Conservation (phyloP, 2,888 invertebrate genomes). For the Dascillus cervinus region DNA sequence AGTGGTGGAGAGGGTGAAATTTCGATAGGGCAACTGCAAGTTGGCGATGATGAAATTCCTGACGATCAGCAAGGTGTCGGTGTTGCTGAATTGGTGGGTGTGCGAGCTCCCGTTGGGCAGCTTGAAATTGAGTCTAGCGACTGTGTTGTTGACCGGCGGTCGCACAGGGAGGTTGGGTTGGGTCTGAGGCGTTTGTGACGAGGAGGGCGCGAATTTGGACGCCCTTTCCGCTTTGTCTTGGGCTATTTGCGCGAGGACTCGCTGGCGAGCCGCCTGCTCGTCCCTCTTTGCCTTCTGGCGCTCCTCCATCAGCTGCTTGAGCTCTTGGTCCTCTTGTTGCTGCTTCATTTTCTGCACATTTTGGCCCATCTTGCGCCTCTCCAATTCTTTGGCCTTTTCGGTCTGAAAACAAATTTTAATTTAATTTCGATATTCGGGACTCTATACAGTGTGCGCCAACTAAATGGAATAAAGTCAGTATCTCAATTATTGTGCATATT, state of each 20-base stretch:
- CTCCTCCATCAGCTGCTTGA: slow-evolving; percentile 64
- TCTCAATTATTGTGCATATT: too few species aligned
- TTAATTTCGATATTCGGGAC: too few species aligned
- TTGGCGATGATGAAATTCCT: slow-evolving; percentile 38
- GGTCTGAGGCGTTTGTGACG: slow-evolving; percentile 10
- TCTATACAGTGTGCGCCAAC: too few species aligned
- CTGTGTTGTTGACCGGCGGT: slow-evolving; percentile 32
- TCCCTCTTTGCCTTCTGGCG: slow-evolving; percentile 69
- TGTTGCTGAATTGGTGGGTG: slow-evolving; percentile 64
- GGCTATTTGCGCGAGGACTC: slow-evolving; percentile 75
- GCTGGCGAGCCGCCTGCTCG: slow-evolving; percentile 65
- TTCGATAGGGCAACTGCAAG: slow-evolving; percentile 41
- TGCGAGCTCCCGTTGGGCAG: slow-evolving; percentile 72
- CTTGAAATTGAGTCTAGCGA: slow-evolving; percentile 76
- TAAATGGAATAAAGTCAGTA: too few species aligned
- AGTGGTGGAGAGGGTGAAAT: slow-evolving; percentile 67
- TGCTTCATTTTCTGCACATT: slow-evolving; percentile 63
- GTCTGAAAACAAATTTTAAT: slow-evolving; percentile 23
- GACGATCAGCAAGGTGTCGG: slow-evolving; percentile 54
- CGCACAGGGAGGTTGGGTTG: slow-evolving; percentile 10
- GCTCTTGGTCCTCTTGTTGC: slow-evolving; percentile 68
- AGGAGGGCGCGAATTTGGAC: slow-evolving; percentile 33
- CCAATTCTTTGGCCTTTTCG: slow-evolving; percentile 51
- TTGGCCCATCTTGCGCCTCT: slow-evolving; percentile 66
- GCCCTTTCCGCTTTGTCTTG: slow-evolving; percentile 71